A percentile compares a stretch with the other conserved stretches of the same genome.
Conservation (phyloP, 2,797 vertebrate species). For the Sebastes paucispinis region DNA sequence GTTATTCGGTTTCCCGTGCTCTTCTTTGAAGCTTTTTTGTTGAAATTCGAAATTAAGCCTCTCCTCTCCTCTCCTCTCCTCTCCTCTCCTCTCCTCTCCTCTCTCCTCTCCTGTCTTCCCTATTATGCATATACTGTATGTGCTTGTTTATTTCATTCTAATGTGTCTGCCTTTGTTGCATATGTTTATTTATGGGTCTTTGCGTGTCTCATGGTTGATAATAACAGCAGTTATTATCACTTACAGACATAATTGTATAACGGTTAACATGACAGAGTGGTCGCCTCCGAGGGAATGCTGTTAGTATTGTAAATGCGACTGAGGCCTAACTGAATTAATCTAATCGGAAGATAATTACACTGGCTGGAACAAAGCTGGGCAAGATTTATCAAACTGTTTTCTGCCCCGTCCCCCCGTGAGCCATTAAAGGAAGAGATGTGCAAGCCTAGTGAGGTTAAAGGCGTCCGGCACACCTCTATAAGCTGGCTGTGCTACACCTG, state of each 20-base stretch:
- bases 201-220: slow-evolving; percentile 52
- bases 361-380: slow-evolving; percentile 73
- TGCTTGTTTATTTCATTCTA: slow-evolving; percentile 18
- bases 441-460: slow-evolving; percentile 60
- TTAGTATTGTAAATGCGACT: slow-evolving; percentile 75
- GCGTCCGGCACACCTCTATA: slow-evolving; percentile 44
- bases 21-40: slow-evolving; percentile 36
- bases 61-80: not conserved
- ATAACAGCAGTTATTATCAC: slow-evolving; percentile 72
- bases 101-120: not conserved
- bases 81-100: not conserved
- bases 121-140: not conserved
- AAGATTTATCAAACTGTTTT: slow-evolving; percentile 76
- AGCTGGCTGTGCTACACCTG: slow-evolving; percentile 54
- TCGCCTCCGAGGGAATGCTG: slow-evolving; percentile 76
- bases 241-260: slow-evolving; percentile 78
- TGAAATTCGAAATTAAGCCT: not conserved
- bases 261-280: slow-evolving; percentile 81
- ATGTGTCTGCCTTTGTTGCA: slow-evolving; percentile 19
- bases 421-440: slow-evolving; percentile 54
- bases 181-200: slow-evolving; percentile 58
- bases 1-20: not conserved
- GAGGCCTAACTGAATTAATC: slow-evolving; percentile 82
- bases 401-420: slow-evolving; percentile 29
- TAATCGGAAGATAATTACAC: slow-evolving; percentile 84